These are phyloP conservation scores for Nymphalis urticae DNA, from an alignment of 2,888 invertebrate species.

Conservation along the genomic window DNA sequence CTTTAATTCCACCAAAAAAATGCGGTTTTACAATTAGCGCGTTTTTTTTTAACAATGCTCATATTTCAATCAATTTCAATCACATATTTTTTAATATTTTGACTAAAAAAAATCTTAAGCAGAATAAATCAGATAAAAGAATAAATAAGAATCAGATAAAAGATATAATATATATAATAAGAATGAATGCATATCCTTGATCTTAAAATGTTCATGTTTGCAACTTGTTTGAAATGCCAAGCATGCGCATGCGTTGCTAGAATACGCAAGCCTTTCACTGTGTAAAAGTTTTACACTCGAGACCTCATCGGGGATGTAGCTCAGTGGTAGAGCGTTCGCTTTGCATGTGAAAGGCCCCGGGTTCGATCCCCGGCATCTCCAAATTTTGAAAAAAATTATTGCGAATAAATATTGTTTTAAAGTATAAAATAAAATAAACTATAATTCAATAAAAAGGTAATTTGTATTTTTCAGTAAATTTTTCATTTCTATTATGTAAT, in stretches of 20 bases:
- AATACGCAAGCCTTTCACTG: slow-evolving; percentile 25
- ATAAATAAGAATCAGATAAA: too few species aligned
- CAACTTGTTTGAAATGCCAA: slow-evolving; percentile 8
- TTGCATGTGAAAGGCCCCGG: slow-evolving; percentile 99
- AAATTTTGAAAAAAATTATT: slow-evolving; percentile 49
- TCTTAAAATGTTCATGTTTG: not conserved
- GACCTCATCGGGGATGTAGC: slow-evolving; percentile 88
- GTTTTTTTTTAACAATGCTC: too few species aligned
- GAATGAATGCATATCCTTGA: slow-evolving; percentile 6
- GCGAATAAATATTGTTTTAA: slow-evolving; percentile 34
- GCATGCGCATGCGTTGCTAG: slow-evolving; percentile 3
- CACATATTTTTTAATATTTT: too few species aligned
- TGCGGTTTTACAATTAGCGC: too few species aligned
- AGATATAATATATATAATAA: too few species aligned
- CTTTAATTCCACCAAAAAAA: too few species aligned
- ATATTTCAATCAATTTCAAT: too few species aligned
- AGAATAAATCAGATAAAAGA: too few species aligned
- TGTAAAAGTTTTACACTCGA: not conserved
- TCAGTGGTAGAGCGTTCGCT: slow-evolving; percentile 99
- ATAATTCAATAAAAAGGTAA: not conserved
- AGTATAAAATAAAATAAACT: not conserved
- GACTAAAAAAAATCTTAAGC: too few species aligned
- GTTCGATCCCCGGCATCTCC: slow-evolving; percentile 98
- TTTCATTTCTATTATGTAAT: too few species aligned
- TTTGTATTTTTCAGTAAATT: not conserved